Evolutionary conservation across 1,140 invertebrate species (phyloP).

Genomic region (Druon quercuslanigerum): DNA sequence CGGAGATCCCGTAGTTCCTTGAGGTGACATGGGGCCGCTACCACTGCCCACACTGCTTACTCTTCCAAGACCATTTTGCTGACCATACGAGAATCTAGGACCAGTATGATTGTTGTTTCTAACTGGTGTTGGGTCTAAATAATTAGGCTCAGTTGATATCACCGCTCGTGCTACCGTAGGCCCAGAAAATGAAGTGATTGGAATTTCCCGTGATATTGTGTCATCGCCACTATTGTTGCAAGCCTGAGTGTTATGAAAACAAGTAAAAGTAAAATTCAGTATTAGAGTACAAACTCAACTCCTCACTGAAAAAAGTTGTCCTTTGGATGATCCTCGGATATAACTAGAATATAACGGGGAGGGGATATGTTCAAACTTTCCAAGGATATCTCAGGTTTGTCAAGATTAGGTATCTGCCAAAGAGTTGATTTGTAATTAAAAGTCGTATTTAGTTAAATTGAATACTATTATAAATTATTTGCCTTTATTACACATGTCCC

Average conservation of each 20-base stretch:
- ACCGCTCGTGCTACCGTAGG: constrained; percentile 64
- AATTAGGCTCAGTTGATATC: constrained; percentile 72
- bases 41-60: constrained; percentile 73
- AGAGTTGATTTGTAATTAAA: no score
- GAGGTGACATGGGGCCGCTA: constrained; percentile 77
- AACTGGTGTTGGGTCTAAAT: constrained; percentile 74
- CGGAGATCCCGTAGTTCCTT: constrained; percentile 73
- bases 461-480: no score
- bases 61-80: constrained; percentile 71
- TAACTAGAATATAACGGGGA: no score
- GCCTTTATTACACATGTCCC: no score
- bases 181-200: constrained; percentile 60
- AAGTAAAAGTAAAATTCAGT: constrained; percentile 9
- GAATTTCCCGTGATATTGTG: constrained; percentile 68
- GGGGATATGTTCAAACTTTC: no score
- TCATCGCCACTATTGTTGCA: constrained; percentile 72
- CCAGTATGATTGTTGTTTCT: constrained; percentile 61
- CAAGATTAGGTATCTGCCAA: no score
- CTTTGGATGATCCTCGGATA: no score
- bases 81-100: constrained; percentile 69
- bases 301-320: no score
- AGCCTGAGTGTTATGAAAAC: constrained; percentile 53
- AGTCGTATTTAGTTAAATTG: no score
- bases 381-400: no score
- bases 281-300: no score